Evolutionary conservation across 2,797 vertebrate species (phyloP).

Genomic region (Catostomus latipinnis): DNA sequence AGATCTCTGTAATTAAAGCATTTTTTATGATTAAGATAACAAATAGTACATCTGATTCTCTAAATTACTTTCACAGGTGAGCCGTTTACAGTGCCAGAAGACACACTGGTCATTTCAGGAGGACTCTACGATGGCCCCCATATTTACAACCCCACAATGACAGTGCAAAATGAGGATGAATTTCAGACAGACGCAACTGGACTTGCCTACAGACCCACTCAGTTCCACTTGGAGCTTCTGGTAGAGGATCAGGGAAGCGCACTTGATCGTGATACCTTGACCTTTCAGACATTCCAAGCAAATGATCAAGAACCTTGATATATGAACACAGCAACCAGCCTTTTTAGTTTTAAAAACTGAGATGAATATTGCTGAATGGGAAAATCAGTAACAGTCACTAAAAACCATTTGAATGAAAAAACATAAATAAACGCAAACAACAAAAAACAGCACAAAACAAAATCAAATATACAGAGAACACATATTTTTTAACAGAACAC

Average conservation of each 20-base stretch:
- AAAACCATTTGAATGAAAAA: too few relatives aligned
- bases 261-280: conserved; percentile 39
- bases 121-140: conserved; percentile 78
- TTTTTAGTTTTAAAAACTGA: conserved; percentile 3
- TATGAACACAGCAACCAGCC: not conserved
- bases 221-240: conserved; percentile 76
- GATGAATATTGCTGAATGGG: too few relatives aligned
- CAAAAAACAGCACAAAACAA: not conserved
- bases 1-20: too few relatives aligned
- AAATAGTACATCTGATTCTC: not conserved
- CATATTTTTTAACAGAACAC: conserved; percentile 18
- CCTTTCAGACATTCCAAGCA: conserved; percentile 55
- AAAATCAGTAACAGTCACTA: too few relatives aligned
- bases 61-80: conserved; percentile 60
- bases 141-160: conserved; percentile 73
- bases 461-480: not conserved
- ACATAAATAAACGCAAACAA: not conserved
- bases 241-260: conserved; percentile 62
- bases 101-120: conserved; percentile 80
- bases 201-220: conserved; percentile 61
- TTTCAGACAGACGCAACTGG: conserved; percentile 51
- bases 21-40: not conserved
- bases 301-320: conserved; percentile 49
- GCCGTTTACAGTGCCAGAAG: conserved; percentile 68
- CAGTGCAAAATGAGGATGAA: conserved; percentile 60